Conservation (phyloP, 2,797 vertebrate genomes). For the Gouania willdenowi region DNA sequence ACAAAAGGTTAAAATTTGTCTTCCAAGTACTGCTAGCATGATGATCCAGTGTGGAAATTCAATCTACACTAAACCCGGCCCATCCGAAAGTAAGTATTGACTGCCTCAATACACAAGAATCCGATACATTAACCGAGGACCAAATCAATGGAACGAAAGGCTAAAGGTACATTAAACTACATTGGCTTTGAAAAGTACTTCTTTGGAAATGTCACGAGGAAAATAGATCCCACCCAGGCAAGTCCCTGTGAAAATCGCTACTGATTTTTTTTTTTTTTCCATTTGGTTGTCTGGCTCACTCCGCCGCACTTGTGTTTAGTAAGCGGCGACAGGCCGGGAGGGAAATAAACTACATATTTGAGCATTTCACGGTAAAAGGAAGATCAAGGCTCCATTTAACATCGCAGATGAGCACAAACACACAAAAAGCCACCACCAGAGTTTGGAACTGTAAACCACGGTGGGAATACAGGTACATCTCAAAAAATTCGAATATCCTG, state of each 20-base stretch:
- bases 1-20: slow-evolving; percentile 54
- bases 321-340: slow-evolving; percentile 15
- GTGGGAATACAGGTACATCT: too few species aligned
- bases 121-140: slow-evolving; percentile 66
- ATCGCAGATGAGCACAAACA: slow-evolving; percentile 15
- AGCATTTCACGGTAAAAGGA: slow-evolving; percentile 14
- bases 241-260: slow-evolving; percentile 47
- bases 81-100: slow-evolving; percentile 64
- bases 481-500: too few species aligned
- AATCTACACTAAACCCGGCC: slow-evolving; percentile 58
- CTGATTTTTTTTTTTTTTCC: slow-evolving; percentile 60
- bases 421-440: slow-evolving; percentile 12
- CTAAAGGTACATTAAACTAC: slow-evolving; percentile 69
- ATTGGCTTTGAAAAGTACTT: slow-evolving; percentile 50
- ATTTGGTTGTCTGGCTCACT: slow-evolving; percentile 37
- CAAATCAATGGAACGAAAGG: slow-evolving; percentile 67
- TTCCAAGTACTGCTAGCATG: slow-evolving; percentile 51
- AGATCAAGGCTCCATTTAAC: slow-evolving; percentile 24
- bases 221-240: slow-evolving; percentile 61
- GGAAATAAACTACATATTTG: slow-evolving; percentile 29
- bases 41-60: slow-evolving; percentile 62
- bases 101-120: slow-evolving; percentile 48
- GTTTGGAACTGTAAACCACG: slow-evolving; percentile 8
- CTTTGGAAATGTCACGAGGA: slow-evolving; percentile 70
- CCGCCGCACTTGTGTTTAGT: slow-evolving; percentile 33